Evolutionary conservation across 1,140 invertebrate species (phyloP), one percentile per base, ranked within the genome.

Genomic region (Pemphigus obesinymphae): DNA sequence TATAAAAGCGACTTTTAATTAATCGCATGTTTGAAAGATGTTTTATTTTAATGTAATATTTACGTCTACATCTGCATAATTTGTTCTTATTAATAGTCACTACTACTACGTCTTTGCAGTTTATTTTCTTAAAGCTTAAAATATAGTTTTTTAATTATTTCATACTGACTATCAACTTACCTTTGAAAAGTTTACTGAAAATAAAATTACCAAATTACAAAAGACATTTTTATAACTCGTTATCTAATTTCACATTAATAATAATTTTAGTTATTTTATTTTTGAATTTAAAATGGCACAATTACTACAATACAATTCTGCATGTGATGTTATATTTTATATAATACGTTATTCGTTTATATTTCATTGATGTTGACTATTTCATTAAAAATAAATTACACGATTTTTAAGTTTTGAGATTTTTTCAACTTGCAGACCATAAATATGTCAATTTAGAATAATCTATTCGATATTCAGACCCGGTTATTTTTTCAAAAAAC

Each of bases 401-500:
- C 20, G 23, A 66, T 1, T 66, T 63, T 1, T 31, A 66, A 20
- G 34, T 66, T 23, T 10, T 8, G 6, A 20, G 6, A 20, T 63
- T 63, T 63, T 34, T 63, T 20, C 1, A 63, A 34, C 61, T n/a
- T 34, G 4, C 17, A 23, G 10, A 68, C n/a, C 11, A 26, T 13
- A 13, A 66, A 37, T 66, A 37, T 66, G 10, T 40, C n/a, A 23
- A 34, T 66, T 40, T 40, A 66, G 31, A 40, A 66, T 66, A 11
- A 43, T 13, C 40, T 45, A 45, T 45, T 70, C 68, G 68, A 45
- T 70, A 70, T 70, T 70, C 68, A 70, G 40, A 45, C 45, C 40
- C 26, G 40, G 68, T 29, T 43, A 23, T 68, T 23, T 43, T 23
- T 15, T 4, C 4, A 3, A 17, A 2, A 68, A 15, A 8, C 23